phyloP scores from a whole-genome alignment of 2,113 vertebrate genomes.

The Dendrocopos noguchii region DNA sequence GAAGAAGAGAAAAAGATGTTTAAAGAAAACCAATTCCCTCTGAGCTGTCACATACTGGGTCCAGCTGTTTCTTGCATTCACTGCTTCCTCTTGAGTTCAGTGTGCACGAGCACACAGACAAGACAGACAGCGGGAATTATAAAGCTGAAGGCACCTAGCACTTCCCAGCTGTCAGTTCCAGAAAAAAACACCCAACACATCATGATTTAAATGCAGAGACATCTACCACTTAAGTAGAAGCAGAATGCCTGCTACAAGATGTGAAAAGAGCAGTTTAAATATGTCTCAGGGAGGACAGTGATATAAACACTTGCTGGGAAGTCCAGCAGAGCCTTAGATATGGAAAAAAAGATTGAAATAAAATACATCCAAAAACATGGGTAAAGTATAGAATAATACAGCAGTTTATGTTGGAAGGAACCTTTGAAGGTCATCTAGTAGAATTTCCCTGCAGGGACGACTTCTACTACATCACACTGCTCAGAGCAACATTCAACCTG shows the following conservation, averaged over 20 bases:
- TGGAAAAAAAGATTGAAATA: neutral
- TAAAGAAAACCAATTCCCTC: slow-evolving; percentile 3
- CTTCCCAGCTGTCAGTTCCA: slow-evolving; percentile 22
- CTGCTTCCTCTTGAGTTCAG: neutral
- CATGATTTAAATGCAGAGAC: neutral
- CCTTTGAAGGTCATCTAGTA: no score
- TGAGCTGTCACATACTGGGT: neutral
- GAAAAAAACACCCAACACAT: neutral
- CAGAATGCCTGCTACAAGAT: neutral
- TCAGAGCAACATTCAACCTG: no score
- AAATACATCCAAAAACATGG: neutral
- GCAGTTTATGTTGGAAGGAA: no score
- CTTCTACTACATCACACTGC: no score
- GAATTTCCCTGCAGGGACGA: no score
- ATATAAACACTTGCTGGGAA: neutral
- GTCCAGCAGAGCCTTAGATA: neutral
- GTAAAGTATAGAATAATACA: neutral
- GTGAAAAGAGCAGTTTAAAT: neutral
- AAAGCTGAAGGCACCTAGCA: slow-evolving; percentile 44
- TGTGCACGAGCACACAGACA: slow-evolving; percentile 2
- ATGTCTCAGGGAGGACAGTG: neutral
- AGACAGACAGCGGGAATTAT: slow-evolving; percentile 57
- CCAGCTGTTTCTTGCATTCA: slow-evolving; percentile 35
- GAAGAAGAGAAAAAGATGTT: neutral
- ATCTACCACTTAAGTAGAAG: neutral